Base-by-base conservation (phyloP, 2,888 invertebrate species). In the Margaritifera margaritifera region DNA sequence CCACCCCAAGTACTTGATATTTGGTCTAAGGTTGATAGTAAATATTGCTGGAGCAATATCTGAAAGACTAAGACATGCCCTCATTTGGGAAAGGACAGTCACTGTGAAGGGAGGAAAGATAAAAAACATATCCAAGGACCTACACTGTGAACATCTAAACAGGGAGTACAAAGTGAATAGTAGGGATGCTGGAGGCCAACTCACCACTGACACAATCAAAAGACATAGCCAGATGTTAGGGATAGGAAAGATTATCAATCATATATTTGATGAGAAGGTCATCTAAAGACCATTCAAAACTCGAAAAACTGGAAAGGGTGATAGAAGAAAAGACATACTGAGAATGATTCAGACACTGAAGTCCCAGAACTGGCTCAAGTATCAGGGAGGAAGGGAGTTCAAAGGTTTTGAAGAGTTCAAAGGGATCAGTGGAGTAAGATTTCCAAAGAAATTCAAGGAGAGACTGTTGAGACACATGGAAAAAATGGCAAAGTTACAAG, bases 81-180 rank as follows among this genome's bases (percentile, higher is more conserved):
- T 62, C 27, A 62, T 62, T 20, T 61, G 62, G 62, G 64, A 65
- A 27, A 65, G 65, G 20, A 65, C 65, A 61, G 65, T 69, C 4
- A 69, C 65, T 65, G 55, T 56, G 4, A 31, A 24, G n/a, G 61
- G 65, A 20, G 69, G 65, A 27, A 31, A 50, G 15, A 51, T 62
- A 20, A 69, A 62, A 55, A 62, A 62, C 55, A 58, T 69, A 6
- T 57, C 65, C 20, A 69, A 69, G 56, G 69, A 69, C 50, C 24
- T 69, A 20, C 65, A 65, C 42, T 66, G 65, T 61, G 69, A 69
- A 56, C 62, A 65, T 56, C 58, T 64, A 42, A 69, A 69, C 55
- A 65, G 5, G 22, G 61, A 69, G 55, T 69, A 66, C 51, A 69
- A 69, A 25, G 66, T 56, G 19, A 69, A 62, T 55, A 60, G 53